These are phyloP conservation scores for Platysteira castanea DNA, from an alignment of 2,113 vertebrate species.

Conservation along the genomic window DNA sequence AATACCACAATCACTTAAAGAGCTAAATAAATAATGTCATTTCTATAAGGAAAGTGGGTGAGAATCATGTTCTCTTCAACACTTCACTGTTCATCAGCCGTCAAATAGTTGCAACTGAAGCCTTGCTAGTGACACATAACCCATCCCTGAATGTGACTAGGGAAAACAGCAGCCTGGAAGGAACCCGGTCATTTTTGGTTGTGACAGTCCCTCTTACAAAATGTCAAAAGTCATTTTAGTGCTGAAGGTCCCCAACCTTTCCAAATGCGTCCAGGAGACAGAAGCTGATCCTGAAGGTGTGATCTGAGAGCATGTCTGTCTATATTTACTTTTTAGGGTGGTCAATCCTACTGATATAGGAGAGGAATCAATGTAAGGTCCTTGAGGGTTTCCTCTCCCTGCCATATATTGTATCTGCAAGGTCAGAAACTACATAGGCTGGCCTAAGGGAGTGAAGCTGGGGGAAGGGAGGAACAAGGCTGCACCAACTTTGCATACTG, in stretches of 20 bases:
- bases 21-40: neutral
- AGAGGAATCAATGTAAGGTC: neutral
- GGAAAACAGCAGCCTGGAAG: neutral
- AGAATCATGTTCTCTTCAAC: neutral
- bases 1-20: neutral
- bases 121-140: neutral
- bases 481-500: slow-evolving; percentile 37
- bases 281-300: neutral
- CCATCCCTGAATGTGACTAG: neutral
- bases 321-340: neutral
- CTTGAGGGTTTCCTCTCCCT: neutral
- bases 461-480: neutral
- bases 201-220: neutral
- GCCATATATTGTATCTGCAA: neutral
- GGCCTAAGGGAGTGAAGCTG: neutral
- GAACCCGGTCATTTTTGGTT: neutral
- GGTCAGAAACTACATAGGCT: neutral
- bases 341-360: neutral
- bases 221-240: neutral
- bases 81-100: neutral
- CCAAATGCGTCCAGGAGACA: neutral
- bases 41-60: neutral
- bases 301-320: neutral
- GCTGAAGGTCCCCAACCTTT: neutral
- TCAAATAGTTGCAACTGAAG: neutral